These are phyloP conservation scores for Pangasius mekongensis DNA, from an alignment of 2,797 vertebrate species.

Conservation along the genomic window DNA sequence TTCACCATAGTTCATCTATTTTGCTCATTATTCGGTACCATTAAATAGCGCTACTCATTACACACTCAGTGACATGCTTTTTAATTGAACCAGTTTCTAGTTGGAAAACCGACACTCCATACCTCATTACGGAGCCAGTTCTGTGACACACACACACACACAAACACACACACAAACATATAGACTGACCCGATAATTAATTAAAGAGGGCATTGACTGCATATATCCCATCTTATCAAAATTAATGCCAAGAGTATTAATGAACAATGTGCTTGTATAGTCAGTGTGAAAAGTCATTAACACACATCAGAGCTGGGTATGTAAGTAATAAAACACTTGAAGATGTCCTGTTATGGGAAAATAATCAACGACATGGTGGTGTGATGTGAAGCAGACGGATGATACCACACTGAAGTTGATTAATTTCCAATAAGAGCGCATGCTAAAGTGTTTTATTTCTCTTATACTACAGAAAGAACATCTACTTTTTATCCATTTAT, in stretches of 20 bases:
- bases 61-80: background rate
- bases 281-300: background rate
- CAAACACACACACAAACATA: background rate
- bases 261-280: background rate
- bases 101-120: background rate
- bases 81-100: constrained; percentile 17
- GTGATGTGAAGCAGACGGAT: background rate
- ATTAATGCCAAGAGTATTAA: background rate
- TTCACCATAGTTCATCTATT: constrained; percentile 5
- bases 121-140: constrained; percentile 2
- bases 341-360: background rate
- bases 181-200: background rate
- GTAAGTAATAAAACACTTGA: background rate
- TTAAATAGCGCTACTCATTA: constrained; percentile 7
- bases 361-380: background rate
- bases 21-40: constrained; percentile 6
- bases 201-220: background rate
- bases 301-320: background rate
- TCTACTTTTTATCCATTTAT: background rate
- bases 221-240: background rate
- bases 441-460: background rate
- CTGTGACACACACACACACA: background rate
- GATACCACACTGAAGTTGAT: background rate
- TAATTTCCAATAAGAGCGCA: background rate
- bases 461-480: background rate